Evolutionary conservation across 2,797 vertebrate genomes (phyloP), one percentile per base, ranked within the genome.

Genomic region (Danio tinwini): DNA sequence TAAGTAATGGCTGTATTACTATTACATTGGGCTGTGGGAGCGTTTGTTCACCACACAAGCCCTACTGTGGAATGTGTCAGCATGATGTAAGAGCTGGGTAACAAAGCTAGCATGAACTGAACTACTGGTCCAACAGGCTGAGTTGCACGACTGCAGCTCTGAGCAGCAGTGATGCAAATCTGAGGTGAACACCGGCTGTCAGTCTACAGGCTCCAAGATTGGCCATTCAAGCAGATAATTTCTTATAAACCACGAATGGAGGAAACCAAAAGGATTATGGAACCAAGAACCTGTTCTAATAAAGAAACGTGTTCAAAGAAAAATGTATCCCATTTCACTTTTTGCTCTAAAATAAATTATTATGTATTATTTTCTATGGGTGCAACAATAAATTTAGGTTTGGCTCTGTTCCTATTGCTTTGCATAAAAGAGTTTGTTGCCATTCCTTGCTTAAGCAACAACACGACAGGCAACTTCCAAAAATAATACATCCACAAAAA

Each of bases 121-220:
- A 67, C 64, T 69, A 82, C 80, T 76, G 72, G 80, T 80, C 73
- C 78, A 76, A 82, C 80, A 67, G 76, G 80, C 65, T 73, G 67
- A 61, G 64, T 74, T 29, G 63, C 64, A 76, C 62, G 65, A 70
- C 72, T 17, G 59, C 53, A 83, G 63, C 49, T 47, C 63, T 53
- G 19, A 82, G 50, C 69, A 63, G 61, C 56, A 10, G 21, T 64
- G 70, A 78, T 59, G 70, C 56, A 83, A 75, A 80, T 69, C 47
- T 70, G 56, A 79, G 81, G 55, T 56, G 55, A 80, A 71, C 21
- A 62, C 58, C 70, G 55, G 64, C 76, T 62, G 69, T 59, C 68
- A 53, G 63, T 59, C n/a, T 37, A 47, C n/a, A 58, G n/a, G 17
- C 63, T 70, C 76, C 65, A 61, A 61, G 45, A 7, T 21, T 12